Base-by-base conservation (phyloP, 2,797 vertebrate species). In the Gambelia wislizenii region DNA sequence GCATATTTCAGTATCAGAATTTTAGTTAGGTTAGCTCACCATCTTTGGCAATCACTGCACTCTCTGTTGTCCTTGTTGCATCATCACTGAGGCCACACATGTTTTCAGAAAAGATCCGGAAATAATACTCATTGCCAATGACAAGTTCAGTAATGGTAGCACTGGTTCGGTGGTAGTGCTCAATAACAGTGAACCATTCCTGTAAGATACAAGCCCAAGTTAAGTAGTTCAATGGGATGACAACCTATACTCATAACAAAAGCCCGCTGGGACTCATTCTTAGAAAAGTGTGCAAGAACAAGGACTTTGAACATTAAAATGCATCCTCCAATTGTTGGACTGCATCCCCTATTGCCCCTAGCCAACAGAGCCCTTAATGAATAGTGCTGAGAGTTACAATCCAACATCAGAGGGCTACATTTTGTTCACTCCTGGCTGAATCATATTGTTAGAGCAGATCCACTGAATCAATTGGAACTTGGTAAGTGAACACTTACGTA, bases 81-180 rank as follows among this genome's bases (percentile, higher is more conserved):
- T 96, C 95, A 95, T 99, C 98, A 0, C 99, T 99, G 89, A 98
- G 97, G 86, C 99, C 99, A 0, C 99, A 99, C 98, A 99, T 99
- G 95, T 99, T 99, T 95, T 99, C 99, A 0, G 99, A 96, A 74
- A 97, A 99, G 95, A 99, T 95, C 75, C 99, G 97, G 97, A 99
- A 99, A 96, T 97, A 99, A 94, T 99, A 99, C 85, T 99, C 99
- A 0, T 99, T 99, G 47, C 99, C 99, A n/a, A 99, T 98, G 95
- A 99, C 97, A 90, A 99, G 97, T 86, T 99, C 99, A 0, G 98
- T 97, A 93, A 99, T 98, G 95, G 98, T 98, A 93, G 99, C 98
- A 44, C 95, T 98, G 92, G 96, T 98, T 94, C 99, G 98, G 95
- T 99, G 99, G 94, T 99, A 99, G 94, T 99, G 99, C 95, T 99